Percentiles rank a stretch among this genome's conserved stretches.
Evolutionary conservation across 2,113 vertebrate species (phyloP).

Genomic region (Bucco capensis): DNA sequence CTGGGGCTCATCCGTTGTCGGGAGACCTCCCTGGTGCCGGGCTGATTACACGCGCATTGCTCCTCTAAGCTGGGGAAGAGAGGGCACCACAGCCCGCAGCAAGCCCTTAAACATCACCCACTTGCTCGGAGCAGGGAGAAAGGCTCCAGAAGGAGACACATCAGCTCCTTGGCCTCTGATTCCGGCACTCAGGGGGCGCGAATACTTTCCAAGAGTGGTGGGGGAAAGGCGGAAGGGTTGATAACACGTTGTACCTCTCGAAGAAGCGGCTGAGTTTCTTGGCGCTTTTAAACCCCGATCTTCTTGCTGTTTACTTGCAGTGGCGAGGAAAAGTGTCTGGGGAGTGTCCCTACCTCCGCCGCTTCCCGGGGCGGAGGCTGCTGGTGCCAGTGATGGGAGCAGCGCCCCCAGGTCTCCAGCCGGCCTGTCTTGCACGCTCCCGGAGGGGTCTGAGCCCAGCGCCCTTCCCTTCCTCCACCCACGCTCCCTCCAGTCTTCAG

Average conservation of each 20-base stretch:
- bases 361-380: not conserved
- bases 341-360: not conserved
- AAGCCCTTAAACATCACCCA: not conserved
- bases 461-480: too few relatives aligned
- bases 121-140: not conserved
- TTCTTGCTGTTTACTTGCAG: not conserved
- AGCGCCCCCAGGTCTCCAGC: not conserved
- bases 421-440: not conserved
- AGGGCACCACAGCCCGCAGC: not conserved
- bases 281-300: not conserved
- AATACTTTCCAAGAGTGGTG: not conserved
- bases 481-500: rapidly evolving
- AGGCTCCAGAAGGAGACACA: not conserved
- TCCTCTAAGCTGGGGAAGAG: not conserved
- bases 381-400: not conserved
- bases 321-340: not conserved
- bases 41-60: rapidly evolving
- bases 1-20: not conserved
- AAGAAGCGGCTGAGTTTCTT: not conserved
- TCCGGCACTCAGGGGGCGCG: not conserved
- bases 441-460: not conserved
- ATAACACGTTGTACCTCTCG: not conserved
- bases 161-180: not conserved
- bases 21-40: not conserved
- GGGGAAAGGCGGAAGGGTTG: not conserved